Percentiles rank a stretch among this genome's conserved stretches.
Conservation (phyloP, 1,140 invertebrate species). For the Diachasma alloeum region DNA sequence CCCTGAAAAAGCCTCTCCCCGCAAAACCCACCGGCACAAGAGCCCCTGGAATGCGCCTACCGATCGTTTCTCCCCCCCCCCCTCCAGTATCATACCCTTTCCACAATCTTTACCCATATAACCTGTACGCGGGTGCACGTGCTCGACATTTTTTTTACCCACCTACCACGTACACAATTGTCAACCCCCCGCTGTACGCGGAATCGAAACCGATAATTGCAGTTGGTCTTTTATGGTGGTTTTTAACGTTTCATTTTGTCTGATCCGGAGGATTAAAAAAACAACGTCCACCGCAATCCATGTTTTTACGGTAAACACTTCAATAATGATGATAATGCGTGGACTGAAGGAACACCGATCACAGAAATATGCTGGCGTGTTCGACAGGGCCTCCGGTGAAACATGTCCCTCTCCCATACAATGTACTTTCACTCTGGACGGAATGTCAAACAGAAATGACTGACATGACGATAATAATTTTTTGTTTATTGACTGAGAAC, state of each 20-base stretch:
- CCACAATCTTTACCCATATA: constrained; percentile 5
- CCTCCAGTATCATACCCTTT: background rate
- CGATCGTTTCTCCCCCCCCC: background rate
- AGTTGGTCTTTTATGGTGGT: constrained; percentile 2
- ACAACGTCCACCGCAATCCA: background rate
- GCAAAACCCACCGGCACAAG: background rate
- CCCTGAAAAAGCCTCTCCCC: background rate
- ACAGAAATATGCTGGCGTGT: background rate
- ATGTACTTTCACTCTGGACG: background rate
- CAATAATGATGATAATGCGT: background rate
- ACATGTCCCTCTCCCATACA: background rate
- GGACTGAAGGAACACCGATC: background rate
- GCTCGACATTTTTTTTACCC: background rate
- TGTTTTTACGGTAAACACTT: background rate
- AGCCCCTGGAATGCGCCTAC: background rate
- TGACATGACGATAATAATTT: background rate
- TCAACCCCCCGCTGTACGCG: constrained; percentile 2
- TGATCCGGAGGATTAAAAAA: background rate
- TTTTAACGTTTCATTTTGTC: background rate
- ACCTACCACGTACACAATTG: background rate
- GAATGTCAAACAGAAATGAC: background rate
- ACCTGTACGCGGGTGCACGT: background rate
- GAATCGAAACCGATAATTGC: constrained; percentile 7
- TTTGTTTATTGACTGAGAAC: background rate
- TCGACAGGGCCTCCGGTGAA: background rate